Conservation (phyloP, 2,888 invertebrate genomes). For the Eupsilia transversa region DNA sequence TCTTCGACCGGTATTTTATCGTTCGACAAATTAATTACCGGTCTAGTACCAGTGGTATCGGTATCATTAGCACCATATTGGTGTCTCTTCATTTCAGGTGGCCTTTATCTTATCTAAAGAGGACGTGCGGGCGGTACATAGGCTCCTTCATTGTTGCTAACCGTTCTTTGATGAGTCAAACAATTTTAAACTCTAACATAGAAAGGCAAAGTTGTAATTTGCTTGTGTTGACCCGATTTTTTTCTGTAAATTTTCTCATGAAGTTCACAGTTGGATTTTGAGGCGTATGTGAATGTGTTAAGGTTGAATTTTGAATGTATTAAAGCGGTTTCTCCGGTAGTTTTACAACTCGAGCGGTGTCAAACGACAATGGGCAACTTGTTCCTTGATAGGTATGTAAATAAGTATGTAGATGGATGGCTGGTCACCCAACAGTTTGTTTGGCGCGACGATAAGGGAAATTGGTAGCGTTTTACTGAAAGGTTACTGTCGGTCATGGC, state of each 20-base stretch:
- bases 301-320: constrained; percentile 69
- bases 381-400: constrained; percentile 89
- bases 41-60: constrained; percentile 79
- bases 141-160: constrained; percentile 83
- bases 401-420: constrained; percentile 86
- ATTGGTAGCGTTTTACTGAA: constrained; percentile 66
- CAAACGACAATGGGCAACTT: constrained; percentile 87
- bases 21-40: constrained; percentile 84
- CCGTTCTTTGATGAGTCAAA: constrained; percentile 59
- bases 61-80: constrained; percentile 86
- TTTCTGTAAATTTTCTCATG: constrained; percentile 78
- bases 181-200: constrained; percentile 63
- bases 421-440: constrained; percentile 86
- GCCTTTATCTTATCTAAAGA: constrained; percentile 90
- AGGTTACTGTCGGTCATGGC: constrained; percentile 69
- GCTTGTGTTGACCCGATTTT: constrained; percentile 50
- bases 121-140: constrained; percentile 89
- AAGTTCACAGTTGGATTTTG: constrained; percentile 49
- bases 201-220: constrained; percentile 47
- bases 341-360: constrained; percentile 81
- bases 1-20: constrained; percentile 82
- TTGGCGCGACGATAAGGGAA: constrained; percentile 74
- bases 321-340: constrained; percentile 83
- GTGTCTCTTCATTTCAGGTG: constrained; percentile 86
- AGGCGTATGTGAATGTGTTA: constrained; percentile 48